phyloP scores from a whole-genome alignment of 2,888 invertebrate species.

The Tribolium freemani region DNA sequence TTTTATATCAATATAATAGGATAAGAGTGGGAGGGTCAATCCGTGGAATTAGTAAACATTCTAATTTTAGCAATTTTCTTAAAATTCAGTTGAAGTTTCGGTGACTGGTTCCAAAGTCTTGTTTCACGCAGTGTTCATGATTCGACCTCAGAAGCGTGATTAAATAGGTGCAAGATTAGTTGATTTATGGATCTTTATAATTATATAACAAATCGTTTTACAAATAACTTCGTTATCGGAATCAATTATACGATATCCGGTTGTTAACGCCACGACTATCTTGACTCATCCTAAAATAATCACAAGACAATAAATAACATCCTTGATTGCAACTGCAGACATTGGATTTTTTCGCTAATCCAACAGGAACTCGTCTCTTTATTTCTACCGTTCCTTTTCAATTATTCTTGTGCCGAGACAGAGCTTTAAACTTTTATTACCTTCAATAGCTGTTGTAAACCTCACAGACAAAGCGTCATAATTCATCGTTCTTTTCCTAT shows the following conservation, averaged over 20 bases:
- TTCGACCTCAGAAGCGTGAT: not conserved
- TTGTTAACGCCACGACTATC: conserved; percentile 11
- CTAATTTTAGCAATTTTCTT: not conserved
- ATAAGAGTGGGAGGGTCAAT: not conserved
- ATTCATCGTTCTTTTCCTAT: not conserved
- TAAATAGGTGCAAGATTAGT: not conserved
- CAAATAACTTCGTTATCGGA: conserved; percentile 11
- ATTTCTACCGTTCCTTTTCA: not conserved
- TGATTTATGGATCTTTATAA: conserved; percentile 8
- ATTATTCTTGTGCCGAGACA: not conserved
- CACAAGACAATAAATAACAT: not conserved
- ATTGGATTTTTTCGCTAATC: too few species aligned
- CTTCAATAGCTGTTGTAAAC: not conserved
- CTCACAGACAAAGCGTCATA: not conserved
- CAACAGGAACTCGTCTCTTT: not conserved
- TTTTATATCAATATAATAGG: not conserved
- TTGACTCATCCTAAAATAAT: not conserved
- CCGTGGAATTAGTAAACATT: not conserved
- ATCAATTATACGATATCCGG: conserved; percentile 23
- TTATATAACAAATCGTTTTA: conserved; percentile 19
- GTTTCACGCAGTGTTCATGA: conserved; percentile 5
- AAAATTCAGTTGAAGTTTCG: not conserved
- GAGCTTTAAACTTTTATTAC: not conserved
- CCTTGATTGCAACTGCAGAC: not conserved
- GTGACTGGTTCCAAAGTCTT: not conserved